A percentile compares a stretch with the other conserved stretches of the same genome.
Evolutionary conservation across 2,113 vertebrate genomes (phyloP).

Genomic region (Pseudorasbora parva): DNA sequence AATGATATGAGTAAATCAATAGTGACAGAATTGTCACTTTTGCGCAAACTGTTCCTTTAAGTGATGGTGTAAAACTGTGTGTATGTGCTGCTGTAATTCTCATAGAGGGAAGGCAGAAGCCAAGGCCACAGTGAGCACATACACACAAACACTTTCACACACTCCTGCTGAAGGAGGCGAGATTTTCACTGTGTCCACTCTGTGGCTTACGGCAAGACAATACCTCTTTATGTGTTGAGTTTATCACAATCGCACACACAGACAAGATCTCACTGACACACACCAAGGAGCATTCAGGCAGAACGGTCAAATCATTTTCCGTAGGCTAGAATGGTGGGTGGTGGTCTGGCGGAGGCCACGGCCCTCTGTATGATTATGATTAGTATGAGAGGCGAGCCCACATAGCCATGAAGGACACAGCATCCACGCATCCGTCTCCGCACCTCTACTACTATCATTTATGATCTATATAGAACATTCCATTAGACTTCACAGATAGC

Average conservation of each 20-base stretch:
- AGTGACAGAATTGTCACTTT: background rate
- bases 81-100: constrained; percentile 10
- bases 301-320: constrained; percentile 29
- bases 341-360: constrained; percentile 22
- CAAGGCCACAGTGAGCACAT: constrained; percentile 25
- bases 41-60: background rate
- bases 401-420: constrained; percentile 34
- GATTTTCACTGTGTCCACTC: constrained; percentile 35
- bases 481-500: constrained; percentile 20
- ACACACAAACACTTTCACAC: constrained; percentile 23
- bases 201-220: constrained; percentile 30
- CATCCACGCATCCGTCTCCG: constrained; percentile 15
- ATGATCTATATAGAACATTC: constrained; percentile 37
- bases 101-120: background rate
- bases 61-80: background rate
- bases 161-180: constrained; percentile 37
- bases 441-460: constrained; percentile 29
- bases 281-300: constrained; percentile 22
- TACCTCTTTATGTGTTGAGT: constrained; percentile 26
- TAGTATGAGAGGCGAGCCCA: background rate
- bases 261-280: constrained; percentile 13
- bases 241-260: constrained; percentile 4
- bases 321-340: background rate
- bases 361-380: constrained; percentile 30
- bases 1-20: background rate